phyloP scores from a whole-genome alignment of 2,797 vertebrate genomes.

The Sphenodon punctatus region DNA sequence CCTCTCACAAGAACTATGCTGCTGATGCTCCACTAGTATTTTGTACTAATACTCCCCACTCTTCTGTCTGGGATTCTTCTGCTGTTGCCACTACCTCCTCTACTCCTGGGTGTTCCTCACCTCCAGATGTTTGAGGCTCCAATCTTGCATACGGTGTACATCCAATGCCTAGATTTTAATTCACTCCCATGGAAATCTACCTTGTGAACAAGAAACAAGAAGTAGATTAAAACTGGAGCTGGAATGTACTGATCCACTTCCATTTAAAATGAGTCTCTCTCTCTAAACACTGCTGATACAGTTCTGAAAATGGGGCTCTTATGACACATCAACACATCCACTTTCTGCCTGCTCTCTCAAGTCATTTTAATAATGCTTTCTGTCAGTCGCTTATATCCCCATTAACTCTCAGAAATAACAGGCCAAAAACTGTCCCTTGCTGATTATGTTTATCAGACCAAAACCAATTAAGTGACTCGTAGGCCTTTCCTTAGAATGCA shows the following conservation, averaged over 20 bases:
- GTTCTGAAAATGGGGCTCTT: not conserved
- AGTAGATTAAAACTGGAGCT: not conserved
- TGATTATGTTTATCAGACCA: not conserved
- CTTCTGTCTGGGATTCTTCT: not conserved
- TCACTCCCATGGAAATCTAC: no score
- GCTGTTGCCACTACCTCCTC: not conserved
- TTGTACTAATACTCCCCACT: not conserved
- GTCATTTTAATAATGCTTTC: no score
- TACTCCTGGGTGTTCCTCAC: not conserved
- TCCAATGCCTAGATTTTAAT: not conserved
- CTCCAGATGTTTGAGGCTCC: not conserved
- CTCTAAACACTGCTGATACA: not conserved
- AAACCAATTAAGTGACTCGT: not conserved
- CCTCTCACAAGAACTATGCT: no score
- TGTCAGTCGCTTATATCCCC: fast-evolving
- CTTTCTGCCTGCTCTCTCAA: not conserved
- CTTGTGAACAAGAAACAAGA: no score
- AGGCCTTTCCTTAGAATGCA: not conserved
- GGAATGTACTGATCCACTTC: no score
- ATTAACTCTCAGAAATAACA: not conserved
- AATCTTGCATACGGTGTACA: not conserved
- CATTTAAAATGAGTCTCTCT: not conserved
- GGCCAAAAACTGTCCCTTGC: not conserved
- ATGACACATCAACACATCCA: not conserved
- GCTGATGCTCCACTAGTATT: no score